Evolutionary conservation across 2,113 vertebrate species (phyloP).

Genomic region (Dendropsophus ebraccatus): DNA sequence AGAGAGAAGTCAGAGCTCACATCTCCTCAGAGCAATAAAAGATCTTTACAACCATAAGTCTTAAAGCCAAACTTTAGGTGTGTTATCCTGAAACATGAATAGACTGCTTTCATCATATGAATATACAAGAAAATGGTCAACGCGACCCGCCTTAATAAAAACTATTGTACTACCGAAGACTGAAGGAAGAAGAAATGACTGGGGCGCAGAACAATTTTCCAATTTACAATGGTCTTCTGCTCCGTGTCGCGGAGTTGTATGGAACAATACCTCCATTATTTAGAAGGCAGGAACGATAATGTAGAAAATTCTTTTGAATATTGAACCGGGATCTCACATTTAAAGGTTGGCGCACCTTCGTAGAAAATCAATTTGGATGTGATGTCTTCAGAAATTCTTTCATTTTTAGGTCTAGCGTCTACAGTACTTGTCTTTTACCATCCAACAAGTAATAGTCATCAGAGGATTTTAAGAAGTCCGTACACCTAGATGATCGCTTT

Average conservation of each 20-base stretch:
- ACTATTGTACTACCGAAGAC: not conserved
- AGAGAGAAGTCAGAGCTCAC: not conserved
- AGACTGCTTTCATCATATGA: not conserved
- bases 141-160: not conserved
- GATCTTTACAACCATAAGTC: not conserved
- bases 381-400: conserved; percentile 29
- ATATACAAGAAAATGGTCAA: not conserved
- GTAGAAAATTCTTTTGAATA: conserved; percentile 33
- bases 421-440: not conserved
- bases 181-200: conserved; percentile 16
- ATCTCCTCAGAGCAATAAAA: not conserved
- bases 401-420: conserved; percentile 9
- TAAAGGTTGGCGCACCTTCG: conserved; percentile 16
- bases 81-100: not conserved
- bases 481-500: not conserved
- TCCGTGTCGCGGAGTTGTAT: not conserved
- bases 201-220: not conserved
- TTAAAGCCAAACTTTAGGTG: not conserved
- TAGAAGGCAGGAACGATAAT: conserved; percentile 9
- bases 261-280: conserved; percentile 26
- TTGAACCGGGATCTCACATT: conserved; percentile 7
- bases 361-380: conserved; percentile 40
- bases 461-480: conserved; percentile 17
- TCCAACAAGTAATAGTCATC: conserved; percentile 7
- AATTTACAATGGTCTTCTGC: not conserved